Evolutionary conservation across 2,888 invertebrate species (phyloP), one percentile per base, ranked within the genome.

Genomic region (Himalopsyche anomala): DNA sequence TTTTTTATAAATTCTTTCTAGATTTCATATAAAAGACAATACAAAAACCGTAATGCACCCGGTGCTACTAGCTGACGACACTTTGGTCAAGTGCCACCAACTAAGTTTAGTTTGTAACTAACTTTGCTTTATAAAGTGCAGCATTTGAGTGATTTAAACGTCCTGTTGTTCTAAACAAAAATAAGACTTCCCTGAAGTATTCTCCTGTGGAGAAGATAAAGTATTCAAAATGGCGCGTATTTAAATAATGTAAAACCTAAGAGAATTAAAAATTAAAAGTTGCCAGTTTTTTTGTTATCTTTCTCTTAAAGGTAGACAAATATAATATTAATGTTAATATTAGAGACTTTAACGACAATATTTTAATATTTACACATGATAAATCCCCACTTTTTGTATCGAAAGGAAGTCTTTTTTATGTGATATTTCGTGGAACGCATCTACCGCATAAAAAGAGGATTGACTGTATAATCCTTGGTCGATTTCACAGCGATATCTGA

Each of bases 111-210:
- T 62, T 62, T 62, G 8, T 19, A 5, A 51, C 62, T 11, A 62
- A 62, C 62, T 62, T 62, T 19, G 19, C 19, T 62, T 62, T 62
- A 62, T 62, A 62, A 62, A 62, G 62, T 62, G 62, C 62, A 62
- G 62, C 19, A 62, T 62, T 62, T 19, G 28, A 62, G 62, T 62
- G 19, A 19, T 62, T 62, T 62, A 62, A 19, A 19, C 28, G n/a
- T 62, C 8, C 11, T 62, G 19, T 62, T 62, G 19, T 62, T 15
- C 62, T 62, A 19, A 62, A 62, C 62, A 62, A 62, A 62, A 62
- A 62, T 19, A 62, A 62, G 19, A 62, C 62, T 62, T 28, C n/a
- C 9, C 62, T 62, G 28, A 19, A 6, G 62, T 3, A 5, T 62
- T 62, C 28, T 11, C 19, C 62, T 6, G 28, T 28, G 15, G 9